A percentile compares a stretch with the other conserved stretches of the same genome.
Conservation (phyloP, 2,113 vertebrate species). For the Varanus salvator region DNA sequence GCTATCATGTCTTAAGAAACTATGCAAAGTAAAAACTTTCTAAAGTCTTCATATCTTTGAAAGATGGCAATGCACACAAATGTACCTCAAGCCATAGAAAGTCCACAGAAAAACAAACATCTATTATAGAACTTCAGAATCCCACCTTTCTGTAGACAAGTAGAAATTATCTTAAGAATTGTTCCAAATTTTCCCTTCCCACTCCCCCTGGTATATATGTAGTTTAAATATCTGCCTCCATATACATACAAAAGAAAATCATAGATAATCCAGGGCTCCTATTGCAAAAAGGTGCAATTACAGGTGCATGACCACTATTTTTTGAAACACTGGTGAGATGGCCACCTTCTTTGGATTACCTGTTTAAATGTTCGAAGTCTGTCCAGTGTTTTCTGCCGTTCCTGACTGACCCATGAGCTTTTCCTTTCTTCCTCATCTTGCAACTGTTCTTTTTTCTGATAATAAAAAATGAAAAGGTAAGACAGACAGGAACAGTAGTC, state of each 20-base stretch:
- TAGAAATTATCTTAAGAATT: not conserved
- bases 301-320: not conserved
- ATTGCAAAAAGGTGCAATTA: not conserved
- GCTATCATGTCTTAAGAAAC: not conserved
- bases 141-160: not conserved
- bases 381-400: constrained; percentile 93
- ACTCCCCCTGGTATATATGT: no score
- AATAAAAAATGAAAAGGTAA: constrained; percentile 28
- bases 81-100: not conserved
- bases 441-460: constrained; percentile 80
- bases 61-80: not conserved
- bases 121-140: not conserved
- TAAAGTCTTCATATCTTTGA: not conserved
- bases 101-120: not conserved
- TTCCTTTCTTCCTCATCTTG: constrained; percentile 89
- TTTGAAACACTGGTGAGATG: not conserved
- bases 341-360: constrained; percentile 73
- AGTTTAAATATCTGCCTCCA: not conserved
- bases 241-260: not conserved
- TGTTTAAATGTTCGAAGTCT: constrained; percentile 94
- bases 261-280: not conserved
- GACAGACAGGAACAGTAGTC: not conserved
- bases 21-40: not conserved
- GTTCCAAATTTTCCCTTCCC: not conserved
- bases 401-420: constrained; percentile 88